Base-by-base conservation (phyloP, 2,797 vertebrate species). In the Ficedula albicollis region DNA sequence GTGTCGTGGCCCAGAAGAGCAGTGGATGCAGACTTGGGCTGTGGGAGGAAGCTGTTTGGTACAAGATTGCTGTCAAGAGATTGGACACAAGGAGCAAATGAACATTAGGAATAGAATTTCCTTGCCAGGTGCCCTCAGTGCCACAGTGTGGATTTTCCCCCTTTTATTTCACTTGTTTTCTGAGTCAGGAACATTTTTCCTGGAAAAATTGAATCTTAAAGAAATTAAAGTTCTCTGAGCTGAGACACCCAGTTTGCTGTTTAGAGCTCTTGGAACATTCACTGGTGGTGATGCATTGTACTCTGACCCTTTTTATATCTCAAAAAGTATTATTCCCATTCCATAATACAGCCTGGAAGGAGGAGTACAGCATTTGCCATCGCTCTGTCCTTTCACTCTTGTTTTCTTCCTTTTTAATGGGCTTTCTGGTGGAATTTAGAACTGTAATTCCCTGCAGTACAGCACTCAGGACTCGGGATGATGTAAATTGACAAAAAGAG, bases 1-100 rank as follows among this genome's bases (percentile, higher is more conserved):
- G 11, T 25, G n/a, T 1, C 0, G 0, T 58, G 60, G 43, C 60
- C 39, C 54, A 32, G 56, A 41, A 6, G 0, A 76, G 52, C 22
- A 52, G 44, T 11, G 32, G n/a, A 3, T 32, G 16, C 27, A 49
- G n/a, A 20, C 10, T 29, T 41, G 29, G 39, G 74, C 56, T 80
- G 44, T 6, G 13, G 59, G 76, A 58, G 46, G 36, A 19, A 69
- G 56, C 60, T 70, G 54, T 73, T 63, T 51, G 19, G 13, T 52
- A 21, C 14, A 5, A 36, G 25, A 29, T 16, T 68, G 6, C 13
- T 43, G n/a, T 48, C 23, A 8, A 21, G 52, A 64, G 41, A 21
- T 43, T 32, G 22, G 15, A 26, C 29, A 6, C 25, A 18, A 54
- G 6, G 41, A 90, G 30, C 1, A 4, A 60, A 72, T 77, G 6